Evolutionary conservation across 1,140 invertebrate species (phyloP).

Genomic region (Tribolium castaneum): DNA sequence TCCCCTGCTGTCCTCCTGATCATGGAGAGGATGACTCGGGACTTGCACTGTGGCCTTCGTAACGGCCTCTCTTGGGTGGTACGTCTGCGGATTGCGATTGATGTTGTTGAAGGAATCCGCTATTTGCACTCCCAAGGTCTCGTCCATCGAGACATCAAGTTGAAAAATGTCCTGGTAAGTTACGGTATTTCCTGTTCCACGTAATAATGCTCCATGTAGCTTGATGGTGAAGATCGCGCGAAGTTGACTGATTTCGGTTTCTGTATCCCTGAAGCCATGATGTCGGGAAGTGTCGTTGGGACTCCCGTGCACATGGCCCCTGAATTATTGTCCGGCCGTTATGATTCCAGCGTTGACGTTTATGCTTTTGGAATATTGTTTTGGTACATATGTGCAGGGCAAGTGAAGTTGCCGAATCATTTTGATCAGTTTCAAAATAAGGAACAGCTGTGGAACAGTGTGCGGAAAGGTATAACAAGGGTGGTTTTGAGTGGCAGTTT

Average conservation of each 20-base stretch:
- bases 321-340: slow-evolving; percentile 84
- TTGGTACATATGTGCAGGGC: slow-evolving; percentile 91
- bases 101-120: slow-evolving; percentile 86
- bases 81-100: slow-evolving; percentile 81
- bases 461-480: slow-evolving; percentile 77
- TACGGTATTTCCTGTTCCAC: not conserved
- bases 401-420: slow-evolving; percentile 80
- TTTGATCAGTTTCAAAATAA: slow-evolving; percentile 91
- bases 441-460: slow-evolving; percentile 88
- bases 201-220: slow-evolving; percentile 52
- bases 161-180: slow-evolving; percentile 87
- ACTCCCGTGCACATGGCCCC: slow-evolving; percentile 95
- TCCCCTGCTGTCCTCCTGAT: slow-evolving; percentile 83
- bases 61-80: slow-evolving; percentile 75
- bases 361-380: slow-evolving; percentile 94
- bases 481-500: not conserved
- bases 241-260: slow-evolving; percentile 92
- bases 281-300: slow-evolving; percentile 87
- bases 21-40: slow-evolving; percentile 78
- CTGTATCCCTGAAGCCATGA: slow-evolving; percentile 92
- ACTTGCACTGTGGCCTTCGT: slow-evolving; percentile 85
- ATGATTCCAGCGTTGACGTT: slow-evolving; percentile 89
- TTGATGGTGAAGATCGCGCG: slow-evolving; percentile 80
- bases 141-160: slow-evolving; percentile 90
- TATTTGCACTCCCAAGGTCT: slow-evolving; percentile 90